phyloP scores from a whole-genome alignment of 2,888 invertebrate genomes.

The Muscina levida region DNA sequence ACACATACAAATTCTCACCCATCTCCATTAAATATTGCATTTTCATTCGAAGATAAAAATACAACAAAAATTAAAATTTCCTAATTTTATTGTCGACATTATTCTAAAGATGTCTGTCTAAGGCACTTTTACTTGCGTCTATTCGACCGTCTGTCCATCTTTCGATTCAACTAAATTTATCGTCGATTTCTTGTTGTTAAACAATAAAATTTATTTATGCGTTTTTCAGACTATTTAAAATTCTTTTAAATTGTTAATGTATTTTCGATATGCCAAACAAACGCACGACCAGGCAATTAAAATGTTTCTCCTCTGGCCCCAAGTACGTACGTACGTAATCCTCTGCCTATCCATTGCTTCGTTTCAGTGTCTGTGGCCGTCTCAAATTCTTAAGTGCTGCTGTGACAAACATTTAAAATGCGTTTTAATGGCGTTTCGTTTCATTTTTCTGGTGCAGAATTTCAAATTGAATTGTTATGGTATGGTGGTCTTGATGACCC shows the following conservation, averaged over 20 bases:
- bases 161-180: no score
- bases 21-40: conserved; percentile 39
- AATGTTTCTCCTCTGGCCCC: conserved; percentile 20
- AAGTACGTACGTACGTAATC: not conserved
- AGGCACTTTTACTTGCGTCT: conserved; percentile 19
- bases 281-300: conserved; percentile 51
- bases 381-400: not conserved
- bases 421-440: conserved; percentile 7
- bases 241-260: conserved; percentile 35
- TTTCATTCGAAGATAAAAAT: conserved; percentile 4
- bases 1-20: not conserved
- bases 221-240: conserved; percentile 16
- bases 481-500: not conserved
- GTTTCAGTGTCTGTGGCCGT: not conserved
- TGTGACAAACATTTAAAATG: not conserved
- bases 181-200: conserved; percentile 11
- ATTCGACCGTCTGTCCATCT: not conserved
- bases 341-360: not conserved
- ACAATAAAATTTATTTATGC: conserved; percentile 50
- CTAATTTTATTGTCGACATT: conserved; percentile 20
- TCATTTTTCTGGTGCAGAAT: not conserved
- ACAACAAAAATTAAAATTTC: conserved; percentile 11
- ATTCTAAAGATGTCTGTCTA: conserved; percentile 21
- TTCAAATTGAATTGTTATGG: not conserved
- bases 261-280: conserved; percentile 46